Conservation (phyloP, 2,797 vertebrate species). For the Danio aesculapii region DNA sequence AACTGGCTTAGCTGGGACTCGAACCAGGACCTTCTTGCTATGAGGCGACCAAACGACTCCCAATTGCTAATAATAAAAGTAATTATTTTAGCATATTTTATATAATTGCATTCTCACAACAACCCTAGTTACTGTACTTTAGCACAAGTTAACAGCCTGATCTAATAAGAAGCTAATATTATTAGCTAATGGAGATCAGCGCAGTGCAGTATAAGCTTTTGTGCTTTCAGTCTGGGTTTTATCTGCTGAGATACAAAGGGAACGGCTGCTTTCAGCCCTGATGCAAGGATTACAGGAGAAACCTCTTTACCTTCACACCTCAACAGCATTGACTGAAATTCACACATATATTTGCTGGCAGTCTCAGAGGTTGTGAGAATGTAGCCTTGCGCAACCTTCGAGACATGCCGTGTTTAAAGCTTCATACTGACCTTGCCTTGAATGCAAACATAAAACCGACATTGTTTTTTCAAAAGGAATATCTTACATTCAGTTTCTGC, state of each 20-base stretch:
- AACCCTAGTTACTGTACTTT: conserved; percentile 5
- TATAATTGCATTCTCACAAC: neutral
- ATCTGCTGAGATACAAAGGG: conserved; percentile 19
- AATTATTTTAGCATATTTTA: conserved; percentile 11
- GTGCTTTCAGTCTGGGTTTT: neutral
- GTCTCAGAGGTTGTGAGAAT: conserved; percentile 20
- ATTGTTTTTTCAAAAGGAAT: too few species aligned
- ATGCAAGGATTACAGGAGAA: conserved; percentile 50
- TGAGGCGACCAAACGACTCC: too few species aligned
- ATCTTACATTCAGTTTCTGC: too few species aligned
- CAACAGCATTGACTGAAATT: neutral
- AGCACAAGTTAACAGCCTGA: neutral
- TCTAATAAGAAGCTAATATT: conserved; percentile 2
- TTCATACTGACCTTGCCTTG: neutral
- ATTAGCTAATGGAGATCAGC: conserved; percentile 6
- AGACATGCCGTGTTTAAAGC: conserved; percentile 4
- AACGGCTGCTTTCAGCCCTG: conserved; percentile 27
- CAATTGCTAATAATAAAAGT: conserved; percentile 14
- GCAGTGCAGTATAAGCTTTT: conserved; percentile 1
- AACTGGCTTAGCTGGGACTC: too few species aligned
- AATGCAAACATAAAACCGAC: neutral
- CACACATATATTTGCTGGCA: conserved; percentile 46
- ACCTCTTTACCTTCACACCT: conserved; percentile 25
- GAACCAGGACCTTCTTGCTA: too few species aligned
- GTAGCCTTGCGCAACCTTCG: neutral